Evolutionary conservation across 2,797 vertebrate species (phyloP).

Genomic region (Phalloptychus januarius): DNA sequence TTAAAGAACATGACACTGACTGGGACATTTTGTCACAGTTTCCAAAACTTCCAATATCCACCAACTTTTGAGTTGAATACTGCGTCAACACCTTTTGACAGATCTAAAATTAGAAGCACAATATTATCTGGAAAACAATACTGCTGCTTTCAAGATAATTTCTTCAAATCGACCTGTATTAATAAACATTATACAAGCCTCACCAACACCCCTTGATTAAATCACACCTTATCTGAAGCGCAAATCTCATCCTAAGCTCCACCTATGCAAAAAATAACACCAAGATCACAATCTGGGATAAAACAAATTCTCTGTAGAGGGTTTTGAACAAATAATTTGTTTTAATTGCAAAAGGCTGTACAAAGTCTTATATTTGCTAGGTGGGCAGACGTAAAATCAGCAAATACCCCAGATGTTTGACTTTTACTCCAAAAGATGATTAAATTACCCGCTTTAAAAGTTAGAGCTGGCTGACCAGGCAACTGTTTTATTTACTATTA

Average conservation of each 20-base stretch:
- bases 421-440: neutral
- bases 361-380: neutral
- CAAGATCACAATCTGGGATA: neutral
- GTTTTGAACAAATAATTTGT: conserved; percentile 1
- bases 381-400: neutral
- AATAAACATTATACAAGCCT: neutral
- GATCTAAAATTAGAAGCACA: neutral
- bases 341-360: neutral
- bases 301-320: neutral
- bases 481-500: conserved; percentile 15
- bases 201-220: neutral
- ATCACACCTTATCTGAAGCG: neutral
- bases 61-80: neutral
- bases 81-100: neutral
- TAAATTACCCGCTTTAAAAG: neutral
- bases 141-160: neutral
- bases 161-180: neutral
- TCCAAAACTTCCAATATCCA: neutral
- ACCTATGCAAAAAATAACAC: neutral
- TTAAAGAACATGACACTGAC: neutral
- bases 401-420: neutral
- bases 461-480: neutral
- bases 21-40: neutral
- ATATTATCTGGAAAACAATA: neutral
- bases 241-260: neutral